A percentile compares a stretch with the other conserved stretches of the same genome.
Evolutionary conservation across 2,113 vertebrate genomes (phyloP).

Genomic region (Leptodactylus fuscus): DNA sequence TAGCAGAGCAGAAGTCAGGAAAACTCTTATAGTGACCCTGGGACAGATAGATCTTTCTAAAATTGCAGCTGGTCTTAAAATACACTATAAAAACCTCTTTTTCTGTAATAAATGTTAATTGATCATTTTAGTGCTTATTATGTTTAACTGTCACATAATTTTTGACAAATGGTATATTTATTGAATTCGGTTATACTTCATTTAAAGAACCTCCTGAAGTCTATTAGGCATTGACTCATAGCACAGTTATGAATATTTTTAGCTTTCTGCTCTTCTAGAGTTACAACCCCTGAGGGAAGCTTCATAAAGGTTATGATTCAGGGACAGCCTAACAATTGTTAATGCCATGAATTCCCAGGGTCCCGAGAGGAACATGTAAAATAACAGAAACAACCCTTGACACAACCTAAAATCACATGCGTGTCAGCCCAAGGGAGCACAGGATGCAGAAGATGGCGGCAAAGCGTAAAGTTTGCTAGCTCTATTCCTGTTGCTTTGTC

Average conservation of each 20-base stretch:
- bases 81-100: background rate
- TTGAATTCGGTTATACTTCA: background rate
- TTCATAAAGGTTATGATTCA: slow-evolving; percentile 41
- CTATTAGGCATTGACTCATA: background rate
- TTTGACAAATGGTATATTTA: background rate
- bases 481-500: slow-evolving; percentile 10
- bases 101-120: background rate
- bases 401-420: slow-evolving; percentile 12
- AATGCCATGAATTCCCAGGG: background rate
- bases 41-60: background rate
- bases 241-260: slow-evolving; percentile 23
- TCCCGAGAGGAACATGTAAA: background rate
- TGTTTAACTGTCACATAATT: background rate
- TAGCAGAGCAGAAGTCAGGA: no score
- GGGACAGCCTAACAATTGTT: slow-evolving; percentile 27
- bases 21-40: no score
- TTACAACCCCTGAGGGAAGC: background rate
- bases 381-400: background rate
- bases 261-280: slow-evolving; percentile 7
- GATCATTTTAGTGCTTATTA: background rate
- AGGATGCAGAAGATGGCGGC: background rate
- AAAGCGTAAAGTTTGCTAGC: background rate
- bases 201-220: background rate
- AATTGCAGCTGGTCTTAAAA: background rate
- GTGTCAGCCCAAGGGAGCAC: background rate